Conservation (phyloP, 2,888 invertebrate species). For the Protophormia terraenovae region DNA sequence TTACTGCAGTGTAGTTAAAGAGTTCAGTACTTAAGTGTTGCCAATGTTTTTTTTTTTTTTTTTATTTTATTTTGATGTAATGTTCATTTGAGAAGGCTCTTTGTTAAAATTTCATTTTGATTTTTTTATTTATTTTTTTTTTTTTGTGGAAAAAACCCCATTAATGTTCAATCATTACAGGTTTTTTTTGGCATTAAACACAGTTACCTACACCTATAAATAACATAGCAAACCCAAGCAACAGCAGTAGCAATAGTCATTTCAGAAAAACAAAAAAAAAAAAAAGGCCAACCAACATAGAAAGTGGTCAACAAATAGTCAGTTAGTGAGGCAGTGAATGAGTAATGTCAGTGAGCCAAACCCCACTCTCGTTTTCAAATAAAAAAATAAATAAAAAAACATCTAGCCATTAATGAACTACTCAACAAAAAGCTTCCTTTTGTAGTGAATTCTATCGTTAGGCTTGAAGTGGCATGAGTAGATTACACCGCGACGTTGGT, state of each 20-base stretch:
- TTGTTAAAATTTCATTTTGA: conserved; percentile 2
- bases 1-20: conserved; percentile 30
- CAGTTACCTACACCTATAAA: background rate
- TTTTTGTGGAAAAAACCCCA: background rate
- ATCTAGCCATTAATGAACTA: conserved; percentile 63
- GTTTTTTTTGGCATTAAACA: background rate
- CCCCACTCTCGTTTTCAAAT: conserved; percentile 60
- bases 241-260: background rate
- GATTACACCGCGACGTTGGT: conserved; percentile 54
- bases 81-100: conserved; percentile 22
- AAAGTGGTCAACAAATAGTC: conserved; percentile 56
- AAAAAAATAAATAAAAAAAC: conserved; percentile 25
- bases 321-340: too few relatives aligned
- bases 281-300: conserved; percentile 34
- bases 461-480: conserved; percentile 56
- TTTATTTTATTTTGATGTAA: conserved; percentile 10
- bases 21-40: conserved; percentile 62
- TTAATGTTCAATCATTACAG: conserved; percentile 58
- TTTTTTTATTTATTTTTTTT: too few relatives aligned
- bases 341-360: conserved; percentile 31
- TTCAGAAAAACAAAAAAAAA: background rate
- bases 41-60: conserved; percentile 34
- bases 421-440: conserved; percentile 54
- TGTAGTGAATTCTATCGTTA: conserved; percentile 54
- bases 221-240: conserved; percentile 13